Conservation (phyloP, 2,888 invertebrate genomes). For the Pachliopta kotzebuea region DNA sequence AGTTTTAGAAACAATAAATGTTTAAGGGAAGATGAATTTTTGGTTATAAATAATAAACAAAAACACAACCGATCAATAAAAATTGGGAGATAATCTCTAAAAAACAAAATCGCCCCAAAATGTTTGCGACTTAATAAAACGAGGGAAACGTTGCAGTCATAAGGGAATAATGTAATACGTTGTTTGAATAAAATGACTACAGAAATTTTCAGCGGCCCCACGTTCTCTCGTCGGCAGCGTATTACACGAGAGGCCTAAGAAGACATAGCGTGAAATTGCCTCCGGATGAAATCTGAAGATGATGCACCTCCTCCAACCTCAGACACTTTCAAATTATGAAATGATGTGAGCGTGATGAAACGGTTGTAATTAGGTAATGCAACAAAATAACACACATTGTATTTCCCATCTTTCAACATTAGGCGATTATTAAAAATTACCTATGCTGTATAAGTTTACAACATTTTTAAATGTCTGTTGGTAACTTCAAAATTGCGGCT, state of each 20-base stretch:
- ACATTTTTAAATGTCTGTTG: no score
- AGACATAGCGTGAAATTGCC: conserved; percentile 74
- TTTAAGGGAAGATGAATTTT: background rate
- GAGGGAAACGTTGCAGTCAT: conserved; percentile 26
- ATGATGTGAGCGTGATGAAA: conserved; percentile 4
- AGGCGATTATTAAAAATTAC: no score
- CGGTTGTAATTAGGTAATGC: background rate
- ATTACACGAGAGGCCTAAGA: conserved; percentile 56
- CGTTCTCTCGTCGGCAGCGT: conserved; percentile 46
- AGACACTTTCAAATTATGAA: conserved; percentile 22
- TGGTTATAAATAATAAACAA: background rate
- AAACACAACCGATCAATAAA: conserved; percentile 17
- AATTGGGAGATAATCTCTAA: conserved; percentile 34
- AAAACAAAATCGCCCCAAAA: conserved; percentile 13
- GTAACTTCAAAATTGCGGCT: no score
- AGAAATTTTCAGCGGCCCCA: conserved; percentile 52
- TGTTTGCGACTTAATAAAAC: conserved; percentile 21
- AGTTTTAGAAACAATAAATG: no score
- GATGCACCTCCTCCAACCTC: conserved; percentile 29
- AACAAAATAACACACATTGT: no score
- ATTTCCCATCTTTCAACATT: no score
- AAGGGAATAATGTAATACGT: conserved; percentile 40
- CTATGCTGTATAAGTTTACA: no score
- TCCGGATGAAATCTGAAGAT: conserved; percentile 44
- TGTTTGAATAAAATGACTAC: conserved; percentile 53